A percentile compares a stretch with the other conserved stretches of the same genome.
Evolutionary conservation across 1,140 invertebrate genomes (phyloP).

Genomic region (Heliconius eleuchia): DNA sequence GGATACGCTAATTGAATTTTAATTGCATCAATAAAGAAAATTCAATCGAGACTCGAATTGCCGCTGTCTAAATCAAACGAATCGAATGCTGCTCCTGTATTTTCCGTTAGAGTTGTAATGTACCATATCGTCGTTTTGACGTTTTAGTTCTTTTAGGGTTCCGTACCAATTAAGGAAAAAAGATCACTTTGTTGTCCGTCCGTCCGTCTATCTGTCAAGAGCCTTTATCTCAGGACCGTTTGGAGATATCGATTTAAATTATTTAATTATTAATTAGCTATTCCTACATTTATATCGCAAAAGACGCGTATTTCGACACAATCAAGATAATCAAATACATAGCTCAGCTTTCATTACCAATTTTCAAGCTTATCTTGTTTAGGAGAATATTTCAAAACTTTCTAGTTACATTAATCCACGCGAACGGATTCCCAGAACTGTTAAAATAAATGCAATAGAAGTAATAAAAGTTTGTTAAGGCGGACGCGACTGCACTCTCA

Average conservation of each 20-base stretch:
- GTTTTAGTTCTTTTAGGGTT: not conserved
- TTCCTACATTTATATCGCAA: too few relatives aligned
- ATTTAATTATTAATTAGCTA: too few relatives aligned
- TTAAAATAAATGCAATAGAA: constrained; percentile 30
- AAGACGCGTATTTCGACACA: too few relatives aligned
- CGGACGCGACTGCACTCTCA: constrained; percentile 35
- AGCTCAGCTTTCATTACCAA: not conserved
- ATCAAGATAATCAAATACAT: too few relatives aligned
- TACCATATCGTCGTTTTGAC: not conserved
- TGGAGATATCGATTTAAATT: too few relatives aligned
- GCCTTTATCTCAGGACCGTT: too few relatives aligned
- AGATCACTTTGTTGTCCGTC: too few relatives aligned
- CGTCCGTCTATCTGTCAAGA: too few relatives aligned
- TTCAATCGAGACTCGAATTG: not conserved
- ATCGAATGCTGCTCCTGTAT: not conserved
- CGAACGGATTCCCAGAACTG: constrained; percentile 22
- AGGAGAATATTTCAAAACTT: not conserved
- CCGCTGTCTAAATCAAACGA: constrained; percentile 17
- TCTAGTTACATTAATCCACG: constrained; percentile 6
- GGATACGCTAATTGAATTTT: constrained; percentile 21
- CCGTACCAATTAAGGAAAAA: too few relatives aligned
- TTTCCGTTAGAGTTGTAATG: not conserved
- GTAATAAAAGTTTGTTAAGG: constrained; percentile 37
- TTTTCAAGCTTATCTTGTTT: not conserved
- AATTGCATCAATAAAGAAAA: constrained; percentile 21